phyloP scores from a whole-genome alignment of 2,888 invertebrate genomes.

The Spicauda simplicius region DNA sequence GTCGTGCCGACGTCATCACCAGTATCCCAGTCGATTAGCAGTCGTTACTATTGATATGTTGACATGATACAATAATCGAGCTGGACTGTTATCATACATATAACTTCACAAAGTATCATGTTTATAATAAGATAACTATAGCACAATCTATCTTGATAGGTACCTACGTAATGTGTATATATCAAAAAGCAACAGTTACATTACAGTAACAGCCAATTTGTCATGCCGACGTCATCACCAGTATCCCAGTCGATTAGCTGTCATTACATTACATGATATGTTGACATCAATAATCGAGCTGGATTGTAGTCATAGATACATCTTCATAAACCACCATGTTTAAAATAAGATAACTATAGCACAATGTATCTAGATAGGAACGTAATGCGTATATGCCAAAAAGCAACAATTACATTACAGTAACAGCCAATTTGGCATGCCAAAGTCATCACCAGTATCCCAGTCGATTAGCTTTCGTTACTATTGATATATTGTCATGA shows the following conservation, averaged over 20 bases:
- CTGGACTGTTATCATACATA: no score
- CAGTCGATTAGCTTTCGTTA: not conserved
- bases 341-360: no score
- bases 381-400: no score
- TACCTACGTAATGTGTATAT: no score
- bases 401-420: not conserved
- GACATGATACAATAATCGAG: conserved; percentile 2
- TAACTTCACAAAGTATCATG: no score
- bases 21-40: not conserved
- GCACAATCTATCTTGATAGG: no score
- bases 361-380: no score
- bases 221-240: not conserved
- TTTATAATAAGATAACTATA: no score
- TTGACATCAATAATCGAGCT: conserved; percentile 1
- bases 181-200: no score
- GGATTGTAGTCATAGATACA: not conserved
- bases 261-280: not conserved
- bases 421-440: not conserved
- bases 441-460: not conserved
- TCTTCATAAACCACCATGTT: no score
- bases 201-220: not conserved
- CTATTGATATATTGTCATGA: not conserved
- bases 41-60: not conserved
- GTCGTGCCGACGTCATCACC: not conserved
- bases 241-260: conserved; percentile 1